Percentiles rank a stretch among this genome's conserved stretches.
Conservation (phyloP, 2,113 vertebrate genomes). For the Nematolebias whitei region DNA sequence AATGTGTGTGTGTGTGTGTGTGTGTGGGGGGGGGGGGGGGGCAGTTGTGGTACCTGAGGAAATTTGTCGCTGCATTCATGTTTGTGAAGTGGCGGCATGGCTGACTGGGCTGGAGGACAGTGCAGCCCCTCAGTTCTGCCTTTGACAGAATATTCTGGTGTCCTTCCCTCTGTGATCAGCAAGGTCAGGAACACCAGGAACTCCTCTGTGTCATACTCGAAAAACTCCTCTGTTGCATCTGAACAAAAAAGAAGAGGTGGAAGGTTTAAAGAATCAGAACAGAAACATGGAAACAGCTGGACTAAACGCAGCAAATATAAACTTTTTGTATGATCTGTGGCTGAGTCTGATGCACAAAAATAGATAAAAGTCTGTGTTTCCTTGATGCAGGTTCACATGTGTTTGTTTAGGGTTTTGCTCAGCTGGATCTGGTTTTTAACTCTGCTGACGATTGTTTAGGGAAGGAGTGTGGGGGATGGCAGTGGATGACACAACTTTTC, state of each 20-base stretch:
- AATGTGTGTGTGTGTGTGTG: not conserved
- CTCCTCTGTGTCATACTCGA: slow-evolving; percentile 97
- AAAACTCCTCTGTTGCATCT: slow-evolving; percentile 96
- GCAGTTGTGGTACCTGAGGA: slow-evolving; percentile 85
- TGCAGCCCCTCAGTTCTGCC: slow-evolving; percentile 95
- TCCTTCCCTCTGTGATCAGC: slow-evolving; percentile 96
- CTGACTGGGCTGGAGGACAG: slow-evolving; percentile 93
- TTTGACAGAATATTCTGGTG: slow-evolving; percentile 93
- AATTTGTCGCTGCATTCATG: slow-evolving; percentile 96
- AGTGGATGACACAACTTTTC: slow-evolving; percentile 53
- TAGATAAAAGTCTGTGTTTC: not conserved
- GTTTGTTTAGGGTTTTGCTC: slow-evolving; percentile 16
- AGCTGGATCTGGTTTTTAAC: slow-evolving; percentile 24
- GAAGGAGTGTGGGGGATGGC: slow-evolving; percentile 38
- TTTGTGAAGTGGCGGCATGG: slow-evolving; percentile 84
- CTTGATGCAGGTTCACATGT: not conserved
- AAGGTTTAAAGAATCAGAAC: not conserved
- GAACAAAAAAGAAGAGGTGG: slow-evolving; percentile 39
- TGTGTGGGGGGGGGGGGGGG: too few relatives aligned
- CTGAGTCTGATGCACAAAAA: not conserved
- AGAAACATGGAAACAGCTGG: not conserved
- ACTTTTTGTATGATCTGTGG: not conserved
- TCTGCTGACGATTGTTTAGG: slow-evolving; percentile 42
- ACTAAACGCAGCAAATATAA: not conserved
- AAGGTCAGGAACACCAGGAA: slow-evolving; percentile 95